These are phyloP conservation scores for Idaea straminata DNA, from an alignment of 2,888 invertebrate species.

Conservation along the genomic window DNA sequence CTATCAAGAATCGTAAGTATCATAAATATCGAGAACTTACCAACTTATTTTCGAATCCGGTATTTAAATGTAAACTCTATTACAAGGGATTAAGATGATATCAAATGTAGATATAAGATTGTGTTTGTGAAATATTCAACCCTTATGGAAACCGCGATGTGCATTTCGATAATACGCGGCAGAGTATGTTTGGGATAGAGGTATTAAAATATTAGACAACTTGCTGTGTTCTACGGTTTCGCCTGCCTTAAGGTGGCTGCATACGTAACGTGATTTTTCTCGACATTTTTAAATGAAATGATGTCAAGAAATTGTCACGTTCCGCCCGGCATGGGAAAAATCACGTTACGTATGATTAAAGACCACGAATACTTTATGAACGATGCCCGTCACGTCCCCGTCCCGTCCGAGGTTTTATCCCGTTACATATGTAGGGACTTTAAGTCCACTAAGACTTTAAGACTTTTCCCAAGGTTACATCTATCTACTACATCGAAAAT, in stretches of 20 bases:
- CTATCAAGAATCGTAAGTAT: slow-evolving; percentile 42
- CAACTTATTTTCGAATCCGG: slow-evolving; percentile 1
- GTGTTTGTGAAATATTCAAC: slow-evolving; percentile 61
- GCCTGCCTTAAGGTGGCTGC: neutral
- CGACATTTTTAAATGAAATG: no score
- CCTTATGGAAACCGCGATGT: slow-evolving; percentile 72
- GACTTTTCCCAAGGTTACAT: no score
- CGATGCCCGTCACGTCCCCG: no score
- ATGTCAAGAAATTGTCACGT: no score
- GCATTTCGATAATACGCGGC: slow-evolving; percentile 70
- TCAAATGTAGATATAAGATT: slow-evolving; percentile 21
- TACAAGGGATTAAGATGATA: slow-evolving; percentile 6
- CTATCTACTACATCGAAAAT: no score
- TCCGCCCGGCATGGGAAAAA: no score
- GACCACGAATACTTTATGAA: no score
- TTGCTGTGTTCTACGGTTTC: neutral
- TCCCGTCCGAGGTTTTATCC: no score
- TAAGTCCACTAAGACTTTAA: no score
- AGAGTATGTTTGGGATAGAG: slow-evolving; percentile 39
- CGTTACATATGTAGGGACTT: no score
- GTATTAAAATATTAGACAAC: neutral
- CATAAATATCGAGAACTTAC: slow-evolving; percentile 49
- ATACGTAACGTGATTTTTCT: no score
- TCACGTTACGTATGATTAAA: no score
- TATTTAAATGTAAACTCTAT: slow-evolving; percentile 26